Base-by-base conservation (phyloP, 2,113 vertebrate species). In the Ciconia maguari region DNA sequence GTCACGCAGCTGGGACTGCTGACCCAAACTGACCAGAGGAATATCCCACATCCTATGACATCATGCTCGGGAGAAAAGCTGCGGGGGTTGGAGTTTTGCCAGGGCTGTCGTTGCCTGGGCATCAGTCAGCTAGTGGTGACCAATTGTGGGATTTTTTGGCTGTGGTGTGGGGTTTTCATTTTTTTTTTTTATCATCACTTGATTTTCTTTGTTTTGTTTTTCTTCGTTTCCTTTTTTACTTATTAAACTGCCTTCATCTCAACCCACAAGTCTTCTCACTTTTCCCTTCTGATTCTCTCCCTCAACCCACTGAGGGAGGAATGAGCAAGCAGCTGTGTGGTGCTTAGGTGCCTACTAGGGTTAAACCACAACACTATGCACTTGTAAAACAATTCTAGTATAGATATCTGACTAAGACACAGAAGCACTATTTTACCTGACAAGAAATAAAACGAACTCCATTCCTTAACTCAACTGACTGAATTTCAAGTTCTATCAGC, bases 121-220 rank as follows among this genome's bases (percentile, higher is more conserved):
- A 87, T n/a, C 71, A 29, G 6, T 57, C 51, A 83, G 9, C 25
- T 19, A 48, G 6, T 3, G 46, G 46, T 48, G 46, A 48, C 19
- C 24, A 76, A 76, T 0, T 57, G 24, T 4, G 5, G 20, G 5
- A 12, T 21, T 49, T 72, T 38, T 36, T 16, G 1, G 4, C 15
- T 48, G 46, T 12, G 12, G 8, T n/a, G 7, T 29, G 21, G 13
- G 7, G 4, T 20, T 41, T 62, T 30, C 42, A 11, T 2, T 9
- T 13, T 13, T 10, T 27, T 44, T 44, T 27, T 38, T 36, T 24
- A 48, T 34, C 20, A 71, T 16, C 16, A 42, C 14, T 41, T 58
- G 0, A 38, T 51, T 64, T 49, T 86, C 34, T 71, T 46, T 7
- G 17, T 6, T 93, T 83, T 52, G 1, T 10, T 87, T 68, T 61